Conservation (phyloP, 2,113 vertebrate species). For the Leptodactylus fuscus region DNA sequence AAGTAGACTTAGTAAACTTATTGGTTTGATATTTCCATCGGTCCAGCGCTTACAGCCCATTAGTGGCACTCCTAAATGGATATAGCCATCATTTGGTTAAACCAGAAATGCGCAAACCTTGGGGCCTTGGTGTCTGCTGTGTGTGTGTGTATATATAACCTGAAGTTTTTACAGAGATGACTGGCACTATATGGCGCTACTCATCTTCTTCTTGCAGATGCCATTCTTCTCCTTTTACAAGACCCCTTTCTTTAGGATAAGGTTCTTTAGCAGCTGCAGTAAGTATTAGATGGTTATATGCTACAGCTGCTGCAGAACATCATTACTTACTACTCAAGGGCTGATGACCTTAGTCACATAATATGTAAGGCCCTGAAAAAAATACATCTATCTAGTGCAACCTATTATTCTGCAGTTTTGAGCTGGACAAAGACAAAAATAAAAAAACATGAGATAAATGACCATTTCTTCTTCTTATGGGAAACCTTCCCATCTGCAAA, state of each 20-base stretch:
- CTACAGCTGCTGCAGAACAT: background rate
- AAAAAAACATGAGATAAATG: no score
- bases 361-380: no score
- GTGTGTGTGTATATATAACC: background rate
- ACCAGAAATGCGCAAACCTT: background rate
- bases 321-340: background rate
- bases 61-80: background rate
- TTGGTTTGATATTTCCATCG: slow-evolving; percentile 4
- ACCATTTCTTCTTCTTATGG: no score
- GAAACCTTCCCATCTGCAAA: no score
- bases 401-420: no score
- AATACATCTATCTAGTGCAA: no score
- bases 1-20: background rate
- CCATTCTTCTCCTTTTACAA: background rate
- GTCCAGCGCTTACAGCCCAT: background rate
- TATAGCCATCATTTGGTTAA: background rate
- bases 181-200: background rate
- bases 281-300: background rate
- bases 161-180: background rate
- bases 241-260: no score
- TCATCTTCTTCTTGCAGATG: background rate
- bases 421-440: no score
- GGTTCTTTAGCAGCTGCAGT: background rate
- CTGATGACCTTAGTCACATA: background rate
- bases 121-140: background rate